phyloP scores from a whole-genome alignment of 2,888 invertebrate genomes.

The Merodon equestris region DNA sequence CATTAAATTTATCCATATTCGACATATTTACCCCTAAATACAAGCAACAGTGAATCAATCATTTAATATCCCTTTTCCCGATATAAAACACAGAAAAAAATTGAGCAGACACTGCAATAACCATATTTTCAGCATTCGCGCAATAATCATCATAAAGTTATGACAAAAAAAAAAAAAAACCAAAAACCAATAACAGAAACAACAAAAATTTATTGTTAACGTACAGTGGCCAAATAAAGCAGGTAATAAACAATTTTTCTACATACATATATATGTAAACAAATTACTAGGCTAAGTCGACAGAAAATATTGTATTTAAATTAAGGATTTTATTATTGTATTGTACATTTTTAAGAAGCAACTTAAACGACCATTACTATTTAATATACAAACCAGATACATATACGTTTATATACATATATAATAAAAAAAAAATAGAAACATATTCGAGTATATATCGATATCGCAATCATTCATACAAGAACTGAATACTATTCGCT shows the following conservation, averaged over 20 bases:
- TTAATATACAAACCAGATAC: slow-evolving; percentile 56
- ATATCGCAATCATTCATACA: slow-evolving; percentile 54
- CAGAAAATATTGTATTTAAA: slow-evolving; percentile 30
- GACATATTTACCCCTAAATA: slow-evolving; percentile 39
- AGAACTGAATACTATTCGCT: slow-evolving; percentile 23
- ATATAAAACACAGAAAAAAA: slow-evolving; percentile 32
- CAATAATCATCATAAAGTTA: slow-evolving; percentile 22
- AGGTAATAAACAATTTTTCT: slow-evolving; percentile 71
- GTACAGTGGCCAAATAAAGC: slow-evolving; percentile 74
- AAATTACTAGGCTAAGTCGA: slow-evolving; percentile 50
- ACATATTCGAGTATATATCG: slow-evolving; percentile 11
- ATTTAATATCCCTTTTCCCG: background rate
- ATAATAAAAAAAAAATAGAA: background rate
- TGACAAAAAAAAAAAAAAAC: slow-evolving; percentile 31
- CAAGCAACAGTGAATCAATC: slow-evolving; percentile 36
- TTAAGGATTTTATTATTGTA: slow-evolving; percentile 62
- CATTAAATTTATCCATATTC: slow-evolving; percentile 70
- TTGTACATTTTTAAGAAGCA: slow-evolving; percentile 48
- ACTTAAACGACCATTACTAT: slow-evolving; percentile 65
- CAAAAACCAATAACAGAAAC: slow-evolving; percentile 36
- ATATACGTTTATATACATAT: slow-evolving; percentile 20
- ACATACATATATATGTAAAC: slow-evolving; percentile 51
- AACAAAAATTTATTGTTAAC: slow-evolving; percentile 70
- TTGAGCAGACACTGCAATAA: slow-evolving; percentile 59
- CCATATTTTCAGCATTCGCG: slow-evolving; percentile 48